A percentile compares a stretch with the other conserved stretches of the same genome.
Evolutionary conservation across 2,113 vertebrate genomes (phyloP).

Genomic region (Tyto alba): DNA sequence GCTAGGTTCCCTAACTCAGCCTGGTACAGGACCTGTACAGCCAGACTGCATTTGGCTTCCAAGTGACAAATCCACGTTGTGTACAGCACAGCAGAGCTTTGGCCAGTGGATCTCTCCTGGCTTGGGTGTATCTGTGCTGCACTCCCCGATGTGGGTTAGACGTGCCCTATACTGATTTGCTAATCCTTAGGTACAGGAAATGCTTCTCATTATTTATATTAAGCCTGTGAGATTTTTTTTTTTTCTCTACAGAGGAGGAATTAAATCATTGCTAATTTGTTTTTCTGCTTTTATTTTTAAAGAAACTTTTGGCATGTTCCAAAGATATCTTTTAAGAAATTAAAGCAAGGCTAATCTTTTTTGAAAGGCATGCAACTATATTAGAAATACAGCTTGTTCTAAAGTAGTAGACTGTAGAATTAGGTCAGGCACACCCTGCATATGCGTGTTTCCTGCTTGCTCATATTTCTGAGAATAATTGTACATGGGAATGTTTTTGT

Average conservation of each 20-base stretch:
- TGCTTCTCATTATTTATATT: background rate
- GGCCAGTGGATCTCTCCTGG: background rate
- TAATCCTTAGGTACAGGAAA: background rate
- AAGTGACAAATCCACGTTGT: accelerated
- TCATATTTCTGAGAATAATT: conserved; percentile 26
- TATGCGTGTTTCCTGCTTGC: conserved; percentile 4
- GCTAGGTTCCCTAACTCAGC: background rate
- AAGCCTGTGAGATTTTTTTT: background rate
- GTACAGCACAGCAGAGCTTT: background rate
- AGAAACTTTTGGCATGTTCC: background rate
- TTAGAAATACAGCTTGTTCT: background rate
- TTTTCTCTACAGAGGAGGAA: background rate
- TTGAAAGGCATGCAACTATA: background rate
- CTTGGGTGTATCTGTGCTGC: background rate
- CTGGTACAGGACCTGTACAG: background rate
- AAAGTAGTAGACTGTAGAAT: background rate
- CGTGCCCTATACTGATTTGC: accelerated
- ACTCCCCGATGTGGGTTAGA: background rate
- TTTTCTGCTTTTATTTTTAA: background rate
- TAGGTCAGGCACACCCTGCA: conserved; percentile 52
- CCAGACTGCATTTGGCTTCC: background rate
- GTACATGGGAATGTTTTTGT: background rate
- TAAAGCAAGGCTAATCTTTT: background rate
- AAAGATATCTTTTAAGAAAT: background rate
- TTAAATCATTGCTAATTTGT: background rate